Evolutionary conservation across 2,888 invertebrate genomes (phyloP).

Genomic region (Drosophila koepferae): DNA sequence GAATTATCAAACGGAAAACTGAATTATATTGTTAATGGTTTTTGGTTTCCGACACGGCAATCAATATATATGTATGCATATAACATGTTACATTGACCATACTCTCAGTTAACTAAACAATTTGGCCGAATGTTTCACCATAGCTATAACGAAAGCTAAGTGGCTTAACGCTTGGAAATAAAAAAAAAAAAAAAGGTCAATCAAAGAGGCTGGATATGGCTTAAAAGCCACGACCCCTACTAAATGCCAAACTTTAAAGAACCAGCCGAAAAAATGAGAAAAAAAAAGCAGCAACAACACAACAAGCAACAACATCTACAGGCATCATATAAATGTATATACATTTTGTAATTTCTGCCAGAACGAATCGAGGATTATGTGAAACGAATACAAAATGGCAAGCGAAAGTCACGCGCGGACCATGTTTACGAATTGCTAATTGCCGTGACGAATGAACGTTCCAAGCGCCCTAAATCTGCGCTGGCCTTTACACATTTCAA

Average conservation of each 20-base stretch:
- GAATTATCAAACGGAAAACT: conserved; percentile 7
- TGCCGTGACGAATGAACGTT: conserved; percentile 20
- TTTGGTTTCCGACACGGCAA: not conserved
- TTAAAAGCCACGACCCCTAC: conserved; percentile 15
- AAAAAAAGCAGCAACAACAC: not conserved
- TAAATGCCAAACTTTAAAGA: conserved; percentile 14
- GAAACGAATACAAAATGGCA: not conserved
- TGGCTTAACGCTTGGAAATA: conserved; percentile 27
- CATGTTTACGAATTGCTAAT: conserved; percentile 32
- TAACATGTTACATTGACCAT: conserved; percentile 1
- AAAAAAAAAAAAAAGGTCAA: conserved; percentile 36
- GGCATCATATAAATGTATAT: conserved; percentile 6
- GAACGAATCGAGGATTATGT: conserved; percentile 2
- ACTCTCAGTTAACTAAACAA: conserved; percentile 6
- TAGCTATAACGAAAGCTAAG: conserved; percentile 44
- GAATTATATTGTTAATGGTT: conserved; percentile 16
- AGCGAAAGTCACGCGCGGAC: not conserved
- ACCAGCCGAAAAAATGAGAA: not conserved
- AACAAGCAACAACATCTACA: not conserved
- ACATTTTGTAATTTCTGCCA: conserved; percentile 15
- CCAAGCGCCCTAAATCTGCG: conserved; percentile 4
- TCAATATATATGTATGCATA: conserved; percentile 2
- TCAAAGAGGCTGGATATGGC: conserved; percentile 20
- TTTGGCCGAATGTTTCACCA: conserved; percentile 17
- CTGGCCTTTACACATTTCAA: not conserved